Conservation (phyloP, 2,113 vertebrate genomes). For the Miniopterus natalensis region DNA sequence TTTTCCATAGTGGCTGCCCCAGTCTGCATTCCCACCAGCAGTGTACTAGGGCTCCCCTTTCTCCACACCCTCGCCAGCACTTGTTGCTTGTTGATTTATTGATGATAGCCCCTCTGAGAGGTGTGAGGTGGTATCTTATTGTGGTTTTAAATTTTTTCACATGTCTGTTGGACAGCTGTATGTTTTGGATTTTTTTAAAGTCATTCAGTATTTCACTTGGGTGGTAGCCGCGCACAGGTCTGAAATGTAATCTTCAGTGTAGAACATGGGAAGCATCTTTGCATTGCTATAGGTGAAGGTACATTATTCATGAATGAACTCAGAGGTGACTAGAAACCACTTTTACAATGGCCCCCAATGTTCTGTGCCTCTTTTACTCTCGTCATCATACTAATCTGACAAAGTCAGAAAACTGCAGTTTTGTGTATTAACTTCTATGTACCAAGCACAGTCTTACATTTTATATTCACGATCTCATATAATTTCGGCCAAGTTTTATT, state of each 20-base stretch:
- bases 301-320: background rate
- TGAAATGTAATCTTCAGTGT: background rate
- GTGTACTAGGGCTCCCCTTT: too few relatives aligned
- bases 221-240: background rate
- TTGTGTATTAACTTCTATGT: slow-evolving; percentile 54
- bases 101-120: too few relatives aligned
- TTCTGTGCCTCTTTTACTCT: background rate
- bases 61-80: too few relatives aligned
- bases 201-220: background rate
- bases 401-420: slow-evolving; percentile 7
- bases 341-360: background rate
- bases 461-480: slow-evolving; percentile 50
- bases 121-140: too few relatives aligned
- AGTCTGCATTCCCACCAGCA: too few relatives aligned
- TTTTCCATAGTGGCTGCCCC: too few relatives aligned
- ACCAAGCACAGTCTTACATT: background rate
- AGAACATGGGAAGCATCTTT: background rate
- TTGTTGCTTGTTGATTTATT: too few relatives aligned
- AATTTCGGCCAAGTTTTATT: slow-evolving; percentile 26
- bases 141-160: too few relatives aligned
- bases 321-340: background rate
- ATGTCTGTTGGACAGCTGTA: too few relatives aligned
- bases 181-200: background rate
- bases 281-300: background rate
- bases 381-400: background rate